Evolutionary conservation across 2,113 vertebrate genomes (phyloP), one percentile per base, ranked within the genome.

Genomic region (Pyxicephalus adspersus): DNA sequence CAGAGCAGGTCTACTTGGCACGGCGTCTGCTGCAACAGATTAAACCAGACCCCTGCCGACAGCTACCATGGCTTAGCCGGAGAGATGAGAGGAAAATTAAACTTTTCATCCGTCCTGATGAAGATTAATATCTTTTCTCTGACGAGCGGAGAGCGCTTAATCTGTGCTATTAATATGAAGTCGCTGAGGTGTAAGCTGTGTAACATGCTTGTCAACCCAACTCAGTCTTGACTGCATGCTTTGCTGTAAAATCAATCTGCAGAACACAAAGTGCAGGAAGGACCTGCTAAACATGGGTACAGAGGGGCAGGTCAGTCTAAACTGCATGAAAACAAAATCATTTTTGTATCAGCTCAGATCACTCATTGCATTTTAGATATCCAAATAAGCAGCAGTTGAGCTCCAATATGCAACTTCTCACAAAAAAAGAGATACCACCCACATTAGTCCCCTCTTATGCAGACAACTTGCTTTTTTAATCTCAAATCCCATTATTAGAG

Each of bases 51-150:
- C 74, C 79, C 79, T 57, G 70, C 60, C 60, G 58, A 54, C 78
- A 81, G 78, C 78, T 64, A 64, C 38, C 28, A 22, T 51, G 50
- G 70, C 68, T 74, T 64, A 81, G 60, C 79, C 58, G 50, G 79
- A 74, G 70, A 81, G 79, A 81, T 81, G 79, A 74, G 79, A 70
- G 0, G 85, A 88, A 87, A 88, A 85, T 83, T 73, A 84, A 89
- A 88, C 83, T 90, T 86, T 84, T 91, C 83, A 82, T 78, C 86
- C 83, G 83, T 76, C 20, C 82, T 89, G 85, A 88, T 88, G 83
- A 89, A 91, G 91, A 89, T 90, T 87, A 90, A 88, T 88, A 87
- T 84, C 75, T 89, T 84, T 73, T 86, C 85, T 87, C 83, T 85
- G 85, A 84, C 73, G 84, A 87, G 84, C 85, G 84, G 86, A 86